phyloP scores from a whole-genome alignment of 1,140 invertebrate genomes.

The Daktulosphaira vitifoliae region DNA sequence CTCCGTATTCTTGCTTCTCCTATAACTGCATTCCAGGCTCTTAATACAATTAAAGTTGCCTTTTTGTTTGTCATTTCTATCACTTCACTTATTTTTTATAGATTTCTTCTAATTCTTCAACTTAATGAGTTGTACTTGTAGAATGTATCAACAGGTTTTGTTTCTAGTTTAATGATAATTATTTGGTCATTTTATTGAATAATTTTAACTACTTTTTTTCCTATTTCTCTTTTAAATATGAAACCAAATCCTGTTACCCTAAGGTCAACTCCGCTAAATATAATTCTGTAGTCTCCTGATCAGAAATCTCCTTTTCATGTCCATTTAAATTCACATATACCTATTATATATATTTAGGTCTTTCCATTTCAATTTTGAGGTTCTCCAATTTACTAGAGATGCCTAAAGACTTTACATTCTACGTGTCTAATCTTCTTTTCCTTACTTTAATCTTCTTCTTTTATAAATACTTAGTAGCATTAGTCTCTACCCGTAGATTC shows the following conservation, averaged over 20 bases:
- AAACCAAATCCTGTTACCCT: background rate
- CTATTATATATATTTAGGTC: slow-evolving; percentile 35
- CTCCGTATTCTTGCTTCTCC: background rate
- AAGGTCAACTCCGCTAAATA: background rate
- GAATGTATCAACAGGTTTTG: slow-evolving; percentile 20
- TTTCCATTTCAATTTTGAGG: slow-evolving; percentile 33
- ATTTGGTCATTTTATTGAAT: background rate
- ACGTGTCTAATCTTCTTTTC: slow-evolving; percentile 34
- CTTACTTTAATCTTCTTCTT: background rate
- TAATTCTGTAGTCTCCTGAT: background rate
- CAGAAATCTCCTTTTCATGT: background rate
- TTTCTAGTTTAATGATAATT: background rate
- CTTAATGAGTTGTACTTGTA: slow-evolving; percentile 6
- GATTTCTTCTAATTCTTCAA: slow-evolving; percentile 14
- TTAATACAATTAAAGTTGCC: background rate
- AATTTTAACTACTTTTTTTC: background rate
- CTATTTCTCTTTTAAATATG: background rate
- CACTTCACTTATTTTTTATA: slow-evolving; percentile 22
- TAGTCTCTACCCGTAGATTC: background rate
- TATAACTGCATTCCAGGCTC: background rate
- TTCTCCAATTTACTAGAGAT: slow-evolving; percentile 36
- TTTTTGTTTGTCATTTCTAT: slow-evolving; percentile 3
- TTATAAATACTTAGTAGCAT: background rate
- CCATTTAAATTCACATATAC: slow-evolving; percentile 35
- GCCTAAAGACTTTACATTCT: slow-evolving; percentile 36